Base-by-base conservation (phyloP, 2,888 invertebrate species). In the Zygogramma bicolorata region DNA sequence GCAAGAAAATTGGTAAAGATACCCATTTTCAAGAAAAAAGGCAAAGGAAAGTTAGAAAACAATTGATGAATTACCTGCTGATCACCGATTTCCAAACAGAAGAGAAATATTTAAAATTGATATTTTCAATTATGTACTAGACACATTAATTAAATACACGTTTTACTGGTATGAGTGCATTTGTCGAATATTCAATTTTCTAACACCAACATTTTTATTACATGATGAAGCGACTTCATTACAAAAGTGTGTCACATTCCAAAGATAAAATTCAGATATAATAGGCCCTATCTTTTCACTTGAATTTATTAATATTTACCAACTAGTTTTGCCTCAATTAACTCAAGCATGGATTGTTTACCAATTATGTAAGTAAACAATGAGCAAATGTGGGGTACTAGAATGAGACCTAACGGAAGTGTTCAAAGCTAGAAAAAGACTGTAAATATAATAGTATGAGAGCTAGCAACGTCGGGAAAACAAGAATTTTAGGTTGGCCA, bases 1-100 rank as follows among this genome's bases (percentile, higher is more conserved):
- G 65, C 65, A 53, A 53, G 22, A 53, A 49, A 65, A 46, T 38
- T 63, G 49, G 57, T 53, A 65, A 53, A 27, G 65, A 65, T 65
- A 7, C 65, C 49, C 46, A 65, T 65, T 65, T 65, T 65, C 65
- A 29, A 29, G 65, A 49, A 65, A 65, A 65, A 65, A 25, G 59
- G 42, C 67, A 59, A 67, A 67, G 67, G 40, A 67, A 67, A 60
- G 58, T 67, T 59, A 59, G 22, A 67, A 67, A 59, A 42, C 60
- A 67, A n/a, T n/a, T n/a, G n/a, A n/a, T n/a, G n/a, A n/a, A n/a
- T n/a, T n/a, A n/a, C n/a, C n/a, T n/a, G 20, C 40, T 58, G 58
- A 66, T 38, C 58, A 66, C 58, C 57, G 58, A 57, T 66, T 66
- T 38, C 34, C 18, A 58, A 66, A 66, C 66, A n/a, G 38, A 22